Conservation (phyloP, 1,140 invertebrate genomes). For the Patella vulgata region DNA sequence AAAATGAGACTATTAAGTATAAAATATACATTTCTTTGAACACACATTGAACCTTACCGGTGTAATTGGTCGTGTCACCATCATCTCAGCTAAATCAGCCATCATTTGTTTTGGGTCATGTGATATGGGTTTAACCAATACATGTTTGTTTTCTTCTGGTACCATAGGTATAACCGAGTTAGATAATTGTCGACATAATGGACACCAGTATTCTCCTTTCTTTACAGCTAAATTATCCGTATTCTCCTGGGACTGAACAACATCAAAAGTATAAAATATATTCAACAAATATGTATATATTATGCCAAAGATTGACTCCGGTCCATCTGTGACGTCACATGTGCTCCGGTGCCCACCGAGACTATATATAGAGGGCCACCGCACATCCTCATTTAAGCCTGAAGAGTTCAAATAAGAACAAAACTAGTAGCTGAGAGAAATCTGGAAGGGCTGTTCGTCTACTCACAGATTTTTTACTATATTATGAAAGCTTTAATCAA, state of each 20-base stretch:
- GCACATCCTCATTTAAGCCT: no score
- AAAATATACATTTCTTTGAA: no score
- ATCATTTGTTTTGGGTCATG: constrained; percentile 47
- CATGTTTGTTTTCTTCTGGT: constrained; percentile 71
- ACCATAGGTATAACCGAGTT: constrained; percentile 91
- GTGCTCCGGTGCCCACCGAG: no score
- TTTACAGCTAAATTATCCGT: constrained; percentile 54
- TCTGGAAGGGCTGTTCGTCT: no score
- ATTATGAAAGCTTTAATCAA: neutral
- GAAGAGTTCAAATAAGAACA: no score
- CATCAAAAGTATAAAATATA: neutral
- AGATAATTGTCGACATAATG: constrained; percentile 90
- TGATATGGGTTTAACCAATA: constrained; percentile 41
- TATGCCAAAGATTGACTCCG: neutral
- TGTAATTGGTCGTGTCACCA: constrained; percentile 47
- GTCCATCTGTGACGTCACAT: no score
- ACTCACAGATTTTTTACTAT: neutral
- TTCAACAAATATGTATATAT: neutral
- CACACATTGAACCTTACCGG: no score
- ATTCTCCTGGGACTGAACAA: constrained; percentile 34
- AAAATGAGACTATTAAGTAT: no score
- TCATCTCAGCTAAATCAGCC: constrained; percentile 54
- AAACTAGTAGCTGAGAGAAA: no score
- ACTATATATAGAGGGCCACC: no score
- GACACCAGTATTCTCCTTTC: constrained; percentile 91